Conservation (phyloP, 1,140 invertebrate genomes). For the Drosophila nigromelanica region DNA sequence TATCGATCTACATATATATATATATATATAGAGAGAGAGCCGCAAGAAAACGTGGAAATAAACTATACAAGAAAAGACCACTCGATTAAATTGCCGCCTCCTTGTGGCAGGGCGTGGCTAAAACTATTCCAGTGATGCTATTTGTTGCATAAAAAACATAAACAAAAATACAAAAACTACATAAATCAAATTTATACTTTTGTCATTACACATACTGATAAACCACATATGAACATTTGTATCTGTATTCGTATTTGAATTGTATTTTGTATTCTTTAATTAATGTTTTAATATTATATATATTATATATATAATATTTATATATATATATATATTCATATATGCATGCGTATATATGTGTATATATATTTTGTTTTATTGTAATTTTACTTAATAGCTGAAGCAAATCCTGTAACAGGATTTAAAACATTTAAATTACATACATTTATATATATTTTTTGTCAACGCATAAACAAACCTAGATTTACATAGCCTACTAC, state of each 20-base stretch:
- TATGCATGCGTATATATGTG: neutral
- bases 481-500: conserved; percentile 35
- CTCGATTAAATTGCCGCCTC: conserved; percentile 52
- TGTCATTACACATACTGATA: conserved; percentile 34
- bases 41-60: conserved; percentile 4
- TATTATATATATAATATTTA: conserved; percentile 28
- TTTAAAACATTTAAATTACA: conserved; percentile 69
- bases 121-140: conserved; percentile 80
- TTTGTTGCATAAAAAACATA: conserved; percentile 73
- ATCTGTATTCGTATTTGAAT: conserved; percentile 40
- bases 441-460: conserved; percentile 20
- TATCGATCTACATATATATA: conserved; percentile 24
- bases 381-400: conserved; percentile 76
- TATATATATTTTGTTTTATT: conserved; percentile 53
- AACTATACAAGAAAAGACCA: conserved; percentile 60
- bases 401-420: conserved; percentile 81
- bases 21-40: conserved; percentile 21
- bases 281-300: conserved; percentile 45
- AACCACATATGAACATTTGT: conserved; percentile 21
- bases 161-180: conserved; percentile 48
- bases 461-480: conserved; percentile 44
- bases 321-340: conserved; percentile 27
- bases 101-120: conserved; percentile 36
- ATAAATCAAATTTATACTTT: conserved; percentile 78
- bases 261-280: conserved; percentile 48